A percentile compares a stretch with the other conserved stretches of the same genome.
phyloP scores from a whole-genome alignment of 2,113 vertebrate species.

The Podarcis raffonei region DNA sequence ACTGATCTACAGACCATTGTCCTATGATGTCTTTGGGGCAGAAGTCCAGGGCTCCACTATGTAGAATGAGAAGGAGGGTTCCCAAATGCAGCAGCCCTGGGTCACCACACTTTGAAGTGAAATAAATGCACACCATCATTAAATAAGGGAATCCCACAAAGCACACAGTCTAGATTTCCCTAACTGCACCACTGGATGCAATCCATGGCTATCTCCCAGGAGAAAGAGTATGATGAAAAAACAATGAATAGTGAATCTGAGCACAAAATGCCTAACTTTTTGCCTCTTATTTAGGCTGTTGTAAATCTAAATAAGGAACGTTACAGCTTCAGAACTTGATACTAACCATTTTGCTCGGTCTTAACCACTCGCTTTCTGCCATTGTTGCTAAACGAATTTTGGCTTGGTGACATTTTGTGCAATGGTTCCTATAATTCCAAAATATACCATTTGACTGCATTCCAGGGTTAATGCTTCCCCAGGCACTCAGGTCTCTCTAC shows the following conservation, averaged over 20 bases:
- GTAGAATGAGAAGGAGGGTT: too few relatives aligned
- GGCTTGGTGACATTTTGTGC: conserved; percentile 52
- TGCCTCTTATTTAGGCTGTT: neutral
- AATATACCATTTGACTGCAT: conserved; percentile 65
- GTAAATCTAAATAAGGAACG: neutral
- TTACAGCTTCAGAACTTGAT: neutral
- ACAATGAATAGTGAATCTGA: neutral
- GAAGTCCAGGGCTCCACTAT: too few relatives aligned
- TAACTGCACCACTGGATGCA: too few relatives aligned
- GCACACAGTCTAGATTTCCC: too few relatives aligned
- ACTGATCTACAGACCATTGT: too few relatives aligned
- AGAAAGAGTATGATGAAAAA: neutral
- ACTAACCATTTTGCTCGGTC: neutral
- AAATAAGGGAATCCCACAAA: too few relatives aligned
- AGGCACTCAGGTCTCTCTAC: conserved; percentile 28
- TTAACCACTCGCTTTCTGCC: neutral
- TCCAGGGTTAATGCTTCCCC: conserved; percentile 70
- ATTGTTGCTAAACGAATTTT: conserved; percentile 18
- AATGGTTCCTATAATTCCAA: conserved; percentile 62
- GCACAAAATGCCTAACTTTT: neutral
- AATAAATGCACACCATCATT: too few relatives aligned
- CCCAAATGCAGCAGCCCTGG: too few relatives aligned
- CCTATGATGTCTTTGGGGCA: too few relatives aligned
- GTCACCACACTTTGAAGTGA: too few relatives aligned
- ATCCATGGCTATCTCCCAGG: neutral